Evolutionary conservation across 1,140 invertebrate genomes (phyloP).

Genomic region (Matsumurasca onukii): DNA sequence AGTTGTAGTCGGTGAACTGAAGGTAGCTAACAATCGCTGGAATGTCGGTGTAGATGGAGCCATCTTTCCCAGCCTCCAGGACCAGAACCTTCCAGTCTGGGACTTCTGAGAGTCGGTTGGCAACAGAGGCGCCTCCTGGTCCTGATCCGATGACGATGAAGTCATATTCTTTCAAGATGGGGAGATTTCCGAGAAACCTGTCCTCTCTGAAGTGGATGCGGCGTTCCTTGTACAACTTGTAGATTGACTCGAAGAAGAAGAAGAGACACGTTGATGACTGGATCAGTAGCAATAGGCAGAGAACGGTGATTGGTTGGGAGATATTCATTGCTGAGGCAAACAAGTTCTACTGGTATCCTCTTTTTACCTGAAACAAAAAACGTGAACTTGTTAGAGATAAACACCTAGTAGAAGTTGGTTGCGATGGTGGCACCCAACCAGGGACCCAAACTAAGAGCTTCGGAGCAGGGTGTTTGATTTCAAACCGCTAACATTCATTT

Average conservation of each 20-base stretch:
- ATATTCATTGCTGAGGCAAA: too few relatives aligned
- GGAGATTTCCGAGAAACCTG: slow-evolving; percentile 37
- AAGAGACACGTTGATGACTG: too few relatives aligned
- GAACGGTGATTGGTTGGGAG: too few relatives aligned
- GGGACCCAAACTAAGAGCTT: too few relatives aligned
- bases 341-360: too few relatives aligned
- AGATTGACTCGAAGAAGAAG: slow-evolving; percentile 33
- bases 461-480: too few relatives aligned
- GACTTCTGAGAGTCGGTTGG: slow-evolving; percentile 56
- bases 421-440: too few relatives aligned
- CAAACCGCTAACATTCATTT: too few relatives aligned
- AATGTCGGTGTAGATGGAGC: slow-evolving; percentile 65
- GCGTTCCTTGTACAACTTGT: slow-evolving; percentile 36
- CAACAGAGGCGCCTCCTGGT: slow-evolving; percentile 58
- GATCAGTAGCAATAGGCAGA: too few relatives aligned
- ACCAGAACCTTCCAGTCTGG: slow-evolving; percentile 52
- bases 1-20: slow-evolving; percentile 60
- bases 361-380: too few relatives aligned
- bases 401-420: too few relatives aligned
- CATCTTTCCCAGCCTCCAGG: slow-evolving; percentile 64
- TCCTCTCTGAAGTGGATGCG: slow-evolving; percentile 41
- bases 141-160: slow-evolving; percentile 55
- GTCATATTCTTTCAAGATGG: slow-evolving; percentile 42
- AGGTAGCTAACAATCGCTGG: slow-evolving; percentile 60
- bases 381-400: too few relatives aligned